phyloP scores from a whole-genome alignment of 2,797 vertebrate genomes.

The Parauchenoglanis ngamensis region DNA sequence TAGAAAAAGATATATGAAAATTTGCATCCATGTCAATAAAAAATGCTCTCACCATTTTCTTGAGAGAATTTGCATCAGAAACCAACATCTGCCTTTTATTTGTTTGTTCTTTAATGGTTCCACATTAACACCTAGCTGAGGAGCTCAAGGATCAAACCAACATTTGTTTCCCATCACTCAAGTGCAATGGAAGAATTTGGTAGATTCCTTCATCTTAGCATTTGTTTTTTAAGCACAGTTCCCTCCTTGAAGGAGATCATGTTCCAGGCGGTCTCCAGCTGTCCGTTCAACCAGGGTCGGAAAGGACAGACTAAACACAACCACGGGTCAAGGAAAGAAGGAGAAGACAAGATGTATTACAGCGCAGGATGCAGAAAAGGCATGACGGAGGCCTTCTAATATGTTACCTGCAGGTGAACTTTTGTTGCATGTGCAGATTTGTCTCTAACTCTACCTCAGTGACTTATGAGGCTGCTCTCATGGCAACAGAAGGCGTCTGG shows the following conservation, averaged over 20 bases:
- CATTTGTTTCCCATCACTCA: conserved; percentile 45
- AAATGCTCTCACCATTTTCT: neutral
- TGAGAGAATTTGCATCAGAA: neutral
- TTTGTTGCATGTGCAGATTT: neutral
- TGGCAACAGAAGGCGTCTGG: conserved; percentile 29
- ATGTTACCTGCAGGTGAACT: conserved; percentile 48
- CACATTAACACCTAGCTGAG: conserved; percentile 40
- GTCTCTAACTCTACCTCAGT: conserved; percentile 24
- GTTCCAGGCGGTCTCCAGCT: conserved; percentile 50
- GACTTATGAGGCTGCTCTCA: conserved; percentile 28
- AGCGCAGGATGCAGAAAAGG: conserved; percentile 10
- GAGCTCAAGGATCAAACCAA: conserved; percentile 42
- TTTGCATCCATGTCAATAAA: conserved; percentile 47
- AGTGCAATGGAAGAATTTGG: conserved; percentile 4
- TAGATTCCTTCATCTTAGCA: conserved; percentile 37
- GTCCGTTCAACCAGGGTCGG: conserved; percentile 8
- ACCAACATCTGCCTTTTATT: conserved; percentile 24
- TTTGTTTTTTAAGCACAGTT: conserved; percentile 35
- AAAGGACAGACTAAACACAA: conserved; percentile 47
- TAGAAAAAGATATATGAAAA: conserved; percentile 32
- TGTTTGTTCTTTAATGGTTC: conserved; percentile 21
- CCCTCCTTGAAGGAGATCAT: conserved; percentile 44
- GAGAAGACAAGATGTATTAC: conserved; percentile 27
- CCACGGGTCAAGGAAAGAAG: conserved; percentile 3
- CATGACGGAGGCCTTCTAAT: conserved; percentile 11